Base-by-base conservation (phyloP, 2,888 invertebrate species). In the Melolontha melolontha region DNA sequence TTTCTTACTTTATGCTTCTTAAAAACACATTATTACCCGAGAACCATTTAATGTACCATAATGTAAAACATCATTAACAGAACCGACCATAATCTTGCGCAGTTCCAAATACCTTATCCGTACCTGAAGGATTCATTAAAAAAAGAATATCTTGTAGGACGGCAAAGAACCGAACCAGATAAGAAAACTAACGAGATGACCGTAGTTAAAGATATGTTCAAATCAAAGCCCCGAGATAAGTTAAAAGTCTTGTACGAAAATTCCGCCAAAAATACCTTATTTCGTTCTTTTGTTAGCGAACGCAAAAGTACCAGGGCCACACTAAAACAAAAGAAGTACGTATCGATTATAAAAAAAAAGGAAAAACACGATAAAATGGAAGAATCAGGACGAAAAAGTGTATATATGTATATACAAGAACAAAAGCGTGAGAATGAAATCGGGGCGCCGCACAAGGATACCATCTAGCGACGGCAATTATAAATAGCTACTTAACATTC, bases 401-500 rank as follows among this genome's bases (percentile, higher is more conserved):
- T 54, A 34, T 34, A 1, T 54, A 34, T 34, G 1, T 34, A 10
- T 34, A 34, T 34, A 27, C 14, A 54, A 54, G 39, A 6, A 16
- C 14, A 14, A 22, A 71, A 75, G 74, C 79, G 78, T 80, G 79
- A 79, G 79, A 80, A 79, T 75, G 71, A 71, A 72, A 72, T 67
- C 75, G 27, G 29, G 77, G 78, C 78, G 74, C 75, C 76, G 74
- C 68, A 14, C 27, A 17, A 42, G 59, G 44, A 44, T 76, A 74
- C 77, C 76, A 75, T 68, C 73, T 73, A 71, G 75, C 76, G 59
- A 29, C 44, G 78, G 76, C 79, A 80, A 80, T 80, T 80, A 80
- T 80, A 81, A 81, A 80, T 80, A 79, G 79, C 80, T 80, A 81
- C 80, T 80, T 80, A 81, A 80, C 79, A 81, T 81, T 80, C 80